phyloP scores from a whole-genome alignment of 2,888 invertebrate genomes.

The Acleris literana region DNA sequence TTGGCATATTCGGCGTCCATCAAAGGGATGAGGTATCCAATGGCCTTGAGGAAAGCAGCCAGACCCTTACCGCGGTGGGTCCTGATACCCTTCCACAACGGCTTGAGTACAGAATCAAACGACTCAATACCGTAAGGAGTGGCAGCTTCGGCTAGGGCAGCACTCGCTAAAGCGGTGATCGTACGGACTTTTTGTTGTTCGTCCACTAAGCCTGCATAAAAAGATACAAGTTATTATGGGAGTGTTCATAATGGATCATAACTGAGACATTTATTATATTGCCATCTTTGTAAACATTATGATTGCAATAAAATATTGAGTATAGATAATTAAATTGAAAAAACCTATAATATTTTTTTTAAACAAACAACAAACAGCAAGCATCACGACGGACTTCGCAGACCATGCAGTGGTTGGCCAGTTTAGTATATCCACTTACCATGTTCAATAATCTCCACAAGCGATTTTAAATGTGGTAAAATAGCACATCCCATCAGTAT shows the following conservation, averaged over 20 bases:
- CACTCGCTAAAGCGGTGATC: slow-evolving; percentile 98
- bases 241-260: no score
- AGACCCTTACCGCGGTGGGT: slow-evolving; percentile 96
- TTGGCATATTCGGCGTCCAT: slow-evolving; percentile 99
- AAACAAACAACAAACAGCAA: no score
- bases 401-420: no score
- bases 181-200: slow-evolving; percentile 99
- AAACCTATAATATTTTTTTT: no score
- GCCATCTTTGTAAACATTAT: no score
- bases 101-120: slow-evolving; percentile 99
- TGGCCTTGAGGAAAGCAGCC: slow-evolving; percentile 99
- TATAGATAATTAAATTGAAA: no score
- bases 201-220: slow-evolving; percentile 90
- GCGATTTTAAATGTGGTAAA: slow-evolving; percentile 97
- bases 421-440: slow-evolving; percentile 79
- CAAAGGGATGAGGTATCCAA: slow-evolving; percentile 98
- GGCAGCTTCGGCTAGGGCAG: slow-evolving; percentile 99
- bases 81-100: slow-evolving; percentile 99
- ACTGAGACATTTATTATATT: no score
- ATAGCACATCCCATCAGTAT: slow-evolving; percentile 99
- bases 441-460: slow-evolving; percentile 99
- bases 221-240: not conserved
- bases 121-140: slow-evolving; percentile 99
- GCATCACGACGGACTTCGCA: no score
- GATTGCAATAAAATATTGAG: no score